phyloP scores from a whole-genome alignment of 1,140 invertebrate species.

The Cotesia typhae region DNA sequence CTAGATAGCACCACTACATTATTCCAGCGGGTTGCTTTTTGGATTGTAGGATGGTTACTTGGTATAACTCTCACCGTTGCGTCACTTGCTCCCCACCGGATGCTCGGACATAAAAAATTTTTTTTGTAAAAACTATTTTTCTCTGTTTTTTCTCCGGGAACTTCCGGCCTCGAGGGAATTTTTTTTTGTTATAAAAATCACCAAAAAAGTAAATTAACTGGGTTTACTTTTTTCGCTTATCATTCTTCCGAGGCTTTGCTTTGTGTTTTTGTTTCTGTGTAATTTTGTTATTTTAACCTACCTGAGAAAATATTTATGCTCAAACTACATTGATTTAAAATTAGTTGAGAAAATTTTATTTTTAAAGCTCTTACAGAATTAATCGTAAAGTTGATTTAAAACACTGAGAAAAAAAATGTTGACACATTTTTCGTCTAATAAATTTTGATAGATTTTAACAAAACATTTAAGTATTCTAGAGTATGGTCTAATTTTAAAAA shows the following conservation, averaged over 20 bases:
- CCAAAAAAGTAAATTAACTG: slow-evolving; percentile 48
- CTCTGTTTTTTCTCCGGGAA: slow-evolving; percentile 37
- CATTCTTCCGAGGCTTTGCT: slow-evolving; percentile 18
- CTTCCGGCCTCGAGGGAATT: slow-evolving; percentile 46
- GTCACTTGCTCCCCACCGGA: slow-evolving; percentile 49
- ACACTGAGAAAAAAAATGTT: no score
- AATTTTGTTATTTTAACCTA: background rate
- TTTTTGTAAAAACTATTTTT: slow-evolving; percentile 36
- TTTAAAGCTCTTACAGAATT: no score
- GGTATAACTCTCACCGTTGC: slow-evolving; percentile 34
- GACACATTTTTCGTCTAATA: no score
- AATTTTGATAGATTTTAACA: no score
- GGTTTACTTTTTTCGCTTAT: slow-evolving; percentile 32
- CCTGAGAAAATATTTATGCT: background rate
- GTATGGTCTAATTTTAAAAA: no score
- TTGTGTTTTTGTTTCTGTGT: background rate
- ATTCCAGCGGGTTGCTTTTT: no score
- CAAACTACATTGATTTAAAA: no score
- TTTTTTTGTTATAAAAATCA: no score
- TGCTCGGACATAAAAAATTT: slow-evolving; percentile 52
- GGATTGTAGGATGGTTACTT: slow-evolving; percentile 10
- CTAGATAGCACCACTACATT: no score
- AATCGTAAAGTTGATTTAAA: no score
- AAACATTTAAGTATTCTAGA: no score
- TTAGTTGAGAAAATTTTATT: no score